These are phyloP conservation scores for Eristalis pertinax DNA, from an alignment of 2,888 invertebrate genomes.

Conservation along the genomic window DNA sequence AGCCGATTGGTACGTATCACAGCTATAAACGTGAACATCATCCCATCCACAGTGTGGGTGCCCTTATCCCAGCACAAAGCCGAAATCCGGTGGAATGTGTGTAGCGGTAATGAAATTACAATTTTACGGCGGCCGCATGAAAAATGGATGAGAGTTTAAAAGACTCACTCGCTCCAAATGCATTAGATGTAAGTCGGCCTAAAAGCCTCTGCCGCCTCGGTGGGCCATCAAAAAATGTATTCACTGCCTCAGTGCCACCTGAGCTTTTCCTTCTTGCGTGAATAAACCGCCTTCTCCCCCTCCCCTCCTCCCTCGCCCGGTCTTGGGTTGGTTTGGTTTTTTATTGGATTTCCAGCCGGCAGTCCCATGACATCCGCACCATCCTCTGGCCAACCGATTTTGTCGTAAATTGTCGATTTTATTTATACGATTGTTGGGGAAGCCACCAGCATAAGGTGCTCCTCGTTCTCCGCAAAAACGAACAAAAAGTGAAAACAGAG, in stretches of 20 bases:
- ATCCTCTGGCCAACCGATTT: background rate
- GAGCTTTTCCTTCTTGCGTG: slow-evolving; percentile 34
- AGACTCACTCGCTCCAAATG: slow-evolving; percentile 47
- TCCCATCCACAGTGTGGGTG: background rate
- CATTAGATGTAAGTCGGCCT: slow-evolving; percentile 38
- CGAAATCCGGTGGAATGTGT: slow-evolving; percentile 38
- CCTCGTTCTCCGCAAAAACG: background rate
- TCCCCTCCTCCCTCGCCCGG: too few species aligned
- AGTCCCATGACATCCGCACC: background rate
- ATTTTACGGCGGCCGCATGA: slow-evolving; percentile 55
- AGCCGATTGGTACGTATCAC: background rate
- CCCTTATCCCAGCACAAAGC: background rate
- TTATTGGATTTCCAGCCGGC: background rate
- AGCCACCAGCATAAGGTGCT: slow-evolving; percentile 1
- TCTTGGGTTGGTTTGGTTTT: background rate
- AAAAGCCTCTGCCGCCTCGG: slow-evolving; percentile 47
- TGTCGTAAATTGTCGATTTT: slow-evolving; percentile 58
- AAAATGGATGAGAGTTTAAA: slow-evolving; percentile 58
- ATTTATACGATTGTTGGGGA: slow-evolving; percentile 56
- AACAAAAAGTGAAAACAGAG: background rate
- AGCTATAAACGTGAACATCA: slow-evolving; percentile 11
- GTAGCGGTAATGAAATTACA: slow-evolving; percentile 63
- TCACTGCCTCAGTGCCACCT: slow-evolving; percentile 52
- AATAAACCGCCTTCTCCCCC: slow-evolving; percentile 6
- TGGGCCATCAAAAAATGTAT: slow-evolving; percentile 48